Evolutionary conservation across 2,113 vertebrate genomes (phyloP).

Genomic region (Crypturellus undulatus): DNA sequence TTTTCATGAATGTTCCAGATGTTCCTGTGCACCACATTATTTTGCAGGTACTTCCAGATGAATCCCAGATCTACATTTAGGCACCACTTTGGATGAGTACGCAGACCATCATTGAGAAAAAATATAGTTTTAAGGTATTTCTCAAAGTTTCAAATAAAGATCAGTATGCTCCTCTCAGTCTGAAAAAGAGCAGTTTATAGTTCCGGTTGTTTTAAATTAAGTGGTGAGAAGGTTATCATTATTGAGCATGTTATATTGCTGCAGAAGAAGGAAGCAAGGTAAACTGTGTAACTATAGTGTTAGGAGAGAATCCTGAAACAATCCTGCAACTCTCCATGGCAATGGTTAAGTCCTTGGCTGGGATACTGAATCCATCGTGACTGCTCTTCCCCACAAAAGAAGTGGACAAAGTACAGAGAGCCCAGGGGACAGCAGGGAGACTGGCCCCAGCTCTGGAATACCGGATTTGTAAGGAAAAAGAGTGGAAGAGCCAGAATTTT

Average conservation of each 20-base stretch:
- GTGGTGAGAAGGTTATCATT: neutral
- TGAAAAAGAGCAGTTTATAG: neutral
- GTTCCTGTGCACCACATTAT: neutral
- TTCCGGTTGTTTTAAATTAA: neutral
- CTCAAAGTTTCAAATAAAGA: neutral
- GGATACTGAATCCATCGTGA: too few relatives aligned
- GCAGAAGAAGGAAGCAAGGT: neutral
- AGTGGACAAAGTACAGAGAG: too few relatives aligned
- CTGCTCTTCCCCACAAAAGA: too few relatives aligned
- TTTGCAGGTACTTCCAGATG: neutral
- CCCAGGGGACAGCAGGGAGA: too few relatives aligned
- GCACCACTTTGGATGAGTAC: neutral
- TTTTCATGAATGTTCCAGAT: neutral
- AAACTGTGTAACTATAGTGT: neutral
- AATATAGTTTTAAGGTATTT: neutral
- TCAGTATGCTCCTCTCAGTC: neutral
- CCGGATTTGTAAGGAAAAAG: too few relatives aligned
- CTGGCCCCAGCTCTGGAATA: too few relatives aligned
- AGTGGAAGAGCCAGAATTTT: too few relatives aligned
- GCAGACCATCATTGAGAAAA: neutral
- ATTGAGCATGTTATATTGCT: neutral
- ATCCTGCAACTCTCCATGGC: neutral
- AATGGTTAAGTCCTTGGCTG: too few relatives aligned
- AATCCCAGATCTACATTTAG: neutral
- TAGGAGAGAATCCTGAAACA: neutral